A percentile compares a stretch with the other conserved stretches of the same genome.
Evolutionary conservation across 2,888 invertebrate genomes (phyloP).

Genomic region (Yponomeuta evonymella): DNA sequence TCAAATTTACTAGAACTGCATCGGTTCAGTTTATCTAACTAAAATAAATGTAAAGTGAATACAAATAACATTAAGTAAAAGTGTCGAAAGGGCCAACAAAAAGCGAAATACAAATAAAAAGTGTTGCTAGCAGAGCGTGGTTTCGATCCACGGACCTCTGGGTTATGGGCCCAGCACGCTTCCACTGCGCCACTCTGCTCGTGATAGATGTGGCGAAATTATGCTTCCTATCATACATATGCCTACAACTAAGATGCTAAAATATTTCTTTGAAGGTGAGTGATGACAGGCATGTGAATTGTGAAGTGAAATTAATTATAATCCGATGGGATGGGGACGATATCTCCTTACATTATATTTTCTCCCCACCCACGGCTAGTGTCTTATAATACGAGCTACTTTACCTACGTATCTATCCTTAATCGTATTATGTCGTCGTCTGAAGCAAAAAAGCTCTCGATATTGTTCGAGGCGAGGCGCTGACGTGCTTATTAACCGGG

Average conservation of each 20-base stretch:
- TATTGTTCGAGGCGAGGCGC: constrained; percentile 53
- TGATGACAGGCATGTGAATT: not conserved
- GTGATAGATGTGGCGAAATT: constrained; percentile 2
- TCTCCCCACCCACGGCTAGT: too few relatives aligned
- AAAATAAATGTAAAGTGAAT: not conserved
- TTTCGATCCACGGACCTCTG: constrained; percentile 95
- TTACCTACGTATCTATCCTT: not conserved
- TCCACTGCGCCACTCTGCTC: constrained; percentile 90
- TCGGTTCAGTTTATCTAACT: not conserved
- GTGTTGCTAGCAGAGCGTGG: constrained; percentile 83
- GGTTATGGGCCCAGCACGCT: constrained; percentile 91
- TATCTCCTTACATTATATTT: too few relatives aligned
- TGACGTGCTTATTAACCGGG: constrained; percentile 71
- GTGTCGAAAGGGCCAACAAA: not conserved
- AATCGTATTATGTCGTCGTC: constrained; percentile 6
- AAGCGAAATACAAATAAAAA: constrained; percentile 34
- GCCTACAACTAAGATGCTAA: not conserved
- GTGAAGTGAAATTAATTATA: not conserved
- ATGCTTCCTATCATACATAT: not conserved
- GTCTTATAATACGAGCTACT: not conserved
- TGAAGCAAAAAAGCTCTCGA: constrained; percentile 27
- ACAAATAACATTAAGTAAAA: constrained; percentile 11
- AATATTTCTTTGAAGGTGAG: not conserved
- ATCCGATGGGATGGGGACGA: too few relatives aligned
- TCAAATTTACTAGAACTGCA: not conserved